A percentile compares a stretch with the other conserved stretches of the same genome.
Evolutionary conservation across 2,113 vertebrate species (phyloP).

Genomic region (Diphyllodes magnificus): DNA sequence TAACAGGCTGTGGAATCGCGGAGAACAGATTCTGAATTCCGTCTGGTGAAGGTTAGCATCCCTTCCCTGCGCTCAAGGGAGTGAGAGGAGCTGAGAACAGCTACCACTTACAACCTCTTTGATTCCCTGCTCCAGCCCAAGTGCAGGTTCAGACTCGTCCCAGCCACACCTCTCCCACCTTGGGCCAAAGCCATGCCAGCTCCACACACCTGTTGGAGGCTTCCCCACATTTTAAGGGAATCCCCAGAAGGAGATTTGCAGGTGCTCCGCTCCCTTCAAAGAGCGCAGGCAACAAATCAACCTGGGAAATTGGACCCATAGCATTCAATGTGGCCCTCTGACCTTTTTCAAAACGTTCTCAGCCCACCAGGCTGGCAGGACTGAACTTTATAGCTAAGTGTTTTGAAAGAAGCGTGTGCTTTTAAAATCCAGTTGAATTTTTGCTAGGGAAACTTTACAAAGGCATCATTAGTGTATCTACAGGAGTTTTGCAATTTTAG

Average conservation of each 20-base stretch:
- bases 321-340: neutral
- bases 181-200: neutral
- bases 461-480: neutral
- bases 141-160: neutral
- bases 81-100: neutral
- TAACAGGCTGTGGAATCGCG: neutral
- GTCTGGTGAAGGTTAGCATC: neutral
- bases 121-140: neutral
- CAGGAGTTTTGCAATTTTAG: slow-evolving; percentile 23
- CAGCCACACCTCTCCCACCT: neutral
- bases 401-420: neutral
- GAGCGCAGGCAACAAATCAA: neutral
- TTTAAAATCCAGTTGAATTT: slow-evolving; percentile 19
- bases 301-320: neutral
- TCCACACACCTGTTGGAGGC: slow-evolving; percentile 49
- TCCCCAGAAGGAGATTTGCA: slow-evolving; percentile 50
- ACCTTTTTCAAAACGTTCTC: neutral
- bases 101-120: neutral
- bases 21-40: neutral
- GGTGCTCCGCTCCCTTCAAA: slow-evolving; percentile 24
- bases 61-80: neutral
- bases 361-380: neutral
- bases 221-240: slow-evolving; percentile 49
- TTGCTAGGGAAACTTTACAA: neutral
- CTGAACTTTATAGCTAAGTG: neutral